These are phyloP conservation scores for Conus ventricosus DNA, from an alignment of 1,140 invertebrate species.

Conservation along the genomic window DNA sequence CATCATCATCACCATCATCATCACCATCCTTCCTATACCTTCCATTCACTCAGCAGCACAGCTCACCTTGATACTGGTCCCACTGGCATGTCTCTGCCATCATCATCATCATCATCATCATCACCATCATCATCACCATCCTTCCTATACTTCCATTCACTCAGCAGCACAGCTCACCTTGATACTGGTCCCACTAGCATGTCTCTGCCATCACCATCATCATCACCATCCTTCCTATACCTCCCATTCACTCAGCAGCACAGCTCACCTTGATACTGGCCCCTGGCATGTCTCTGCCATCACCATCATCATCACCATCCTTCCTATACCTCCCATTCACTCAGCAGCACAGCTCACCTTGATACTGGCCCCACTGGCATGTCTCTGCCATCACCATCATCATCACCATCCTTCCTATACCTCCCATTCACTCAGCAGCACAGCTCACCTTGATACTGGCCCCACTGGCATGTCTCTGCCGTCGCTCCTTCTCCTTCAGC, in stretches of 20 bases:
- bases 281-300: constrained; percentile 63
- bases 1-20: background rate
- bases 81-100: constrained; percentile 69
- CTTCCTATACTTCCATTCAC: constrained; percentile 80
- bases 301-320: constrained; percentile 77
- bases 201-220: constrained; percentile 49
- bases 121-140: constrained; percentile 79
- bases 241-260: constrained; percentile 88
- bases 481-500: constrained; percentile 44
- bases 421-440: constrained; percentile 88
- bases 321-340: constrained; percentile 85
- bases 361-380: constrained; percentile 68
- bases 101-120: constrained; percentile 31
- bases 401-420: constrained; percentile 77
- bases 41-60: constrained; percentile 86
- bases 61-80: constrained; percentile 71
- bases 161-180: constrained; percentile 83
- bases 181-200: constrained; percentile 68
- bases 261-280: constrained; percentile 73
- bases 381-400: constrained; percentile 49
- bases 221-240: constrained; percentile 81
- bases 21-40: constrained; percentile 79
- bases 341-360: constrained; percentile 83
- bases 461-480: constrained; percentile 67
- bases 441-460: constrained; percentile 73